phyloP scores from a whole-genome alignment of 2,888 invertebrate species.

The Strigamia maritima region DNA sequence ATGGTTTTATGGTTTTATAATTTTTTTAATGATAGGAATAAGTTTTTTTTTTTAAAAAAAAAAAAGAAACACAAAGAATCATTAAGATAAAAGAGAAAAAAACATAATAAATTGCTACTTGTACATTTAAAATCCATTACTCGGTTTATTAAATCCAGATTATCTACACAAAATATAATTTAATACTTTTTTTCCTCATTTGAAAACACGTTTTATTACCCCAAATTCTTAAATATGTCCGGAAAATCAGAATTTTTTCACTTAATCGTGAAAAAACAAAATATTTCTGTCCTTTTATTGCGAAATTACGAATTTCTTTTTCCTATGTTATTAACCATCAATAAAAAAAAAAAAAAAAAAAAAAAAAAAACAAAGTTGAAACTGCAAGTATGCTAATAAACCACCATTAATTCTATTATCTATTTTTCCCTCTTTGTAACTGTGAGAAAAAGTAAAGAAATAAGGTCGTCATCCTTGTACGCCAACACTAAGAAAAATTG shows the following conservation, averaged over 20 bases:
- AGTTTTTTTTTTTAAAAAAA: not conserved
- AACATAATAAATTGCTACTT: not conserved
- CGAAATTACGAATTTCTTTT: not conserved
- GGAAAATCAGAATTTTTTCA: not conserved
- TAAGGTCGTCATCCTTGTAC: constrained; percentile 14
- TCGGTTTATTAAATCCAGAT: not conserved
- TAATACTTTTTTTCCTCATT: not conserved
- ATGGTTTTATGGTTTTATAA: no score
- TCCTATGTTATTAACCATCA: not conserved
- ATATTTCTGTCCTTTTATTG: not conserved
- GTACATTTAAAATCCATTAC: not conserved
- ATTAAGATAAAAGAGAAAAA: not conserved
- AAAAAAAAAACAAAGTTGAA: not conserved
- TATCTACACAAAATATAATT: not conserved
- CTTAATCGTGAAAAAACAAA: not conserved
- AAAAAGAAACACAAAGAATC: no score
- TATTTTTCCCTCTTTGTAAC: not conserved
- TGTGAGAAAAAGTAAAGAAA: not conserved
- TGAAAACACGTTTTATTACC: no score
- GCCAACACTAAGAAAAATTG: not conserved
- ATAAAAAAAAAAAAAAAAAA: not conserved
- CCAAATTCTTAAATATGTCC: no score
- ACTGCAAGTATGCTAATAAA: not conserved
- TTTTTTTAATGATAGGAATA: no score
- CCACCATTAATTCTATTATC: not conserved